A percentile compares a stretch with the other conserved stretches of the same genome.
These are phyloP conservation scores for Anarhynchus alexandrinus DNA, from an alignment of 2,113 vertebrate species.

Conservation along the genomic window DNA sequence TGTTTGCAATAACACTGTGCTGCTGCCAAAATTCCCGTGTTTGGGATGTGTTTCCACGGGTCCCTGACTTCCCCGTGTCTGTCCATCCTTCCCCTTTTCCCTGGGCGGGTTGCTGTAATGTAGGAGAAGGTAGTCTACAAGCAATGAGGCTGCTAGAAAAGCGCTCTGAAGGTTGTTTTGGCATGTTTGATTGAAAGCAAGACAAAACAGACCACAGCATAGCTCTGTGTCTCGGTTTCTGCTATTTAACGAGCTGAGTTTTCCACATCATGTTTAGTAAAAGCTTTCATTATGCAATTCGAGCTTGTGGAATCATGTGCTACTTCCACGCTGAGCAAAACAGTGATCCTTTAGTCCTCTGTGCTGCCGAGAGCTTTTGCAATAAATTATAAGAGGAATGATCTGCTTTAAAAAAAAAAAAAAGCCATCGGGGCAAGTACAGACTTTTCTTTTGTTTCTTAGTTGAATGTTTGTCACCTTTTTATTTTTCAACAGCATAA, in stretches of 20 bases:
- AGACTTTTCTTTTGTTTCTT: background rate
- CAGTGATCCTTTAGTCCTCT: constrained; percentile 7
- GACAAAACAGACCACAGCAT: background rate
- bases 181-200: background rate
- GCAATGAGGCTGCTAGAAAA: background rate
- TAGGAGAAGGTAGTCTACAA: rapidly evolving
- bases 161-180: background rate
- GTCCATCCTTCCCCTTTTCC: background rate
- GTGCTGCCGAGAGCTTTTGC: background rate
- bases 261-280: constrained; percentile 9
- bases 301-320: constrained; percentile 56
- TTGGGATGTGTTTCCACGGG: background rate
- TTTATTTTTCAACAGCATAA: background rate
- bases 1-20: background rate
- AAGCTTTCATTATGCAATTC: constrained; percentile 52
- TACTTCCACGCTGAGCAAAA: background rate
- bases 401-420: background rate
- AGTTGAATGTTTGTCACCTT: background rate
- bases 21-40: background rate
- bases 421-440: background rate
- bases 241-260: constrained; percentile 3
- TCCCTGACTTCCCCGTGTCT: rapidly evolving
- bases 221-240: background rate
- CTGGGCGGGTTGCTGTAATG: background rate
- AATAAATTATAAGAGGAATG: background rate